Evolutionary conservation across 1,140 invertebrate genomes (phyloP), one percentile per base, ranked within the genome.

Genomic region (Drosophila bocki): DNA sequence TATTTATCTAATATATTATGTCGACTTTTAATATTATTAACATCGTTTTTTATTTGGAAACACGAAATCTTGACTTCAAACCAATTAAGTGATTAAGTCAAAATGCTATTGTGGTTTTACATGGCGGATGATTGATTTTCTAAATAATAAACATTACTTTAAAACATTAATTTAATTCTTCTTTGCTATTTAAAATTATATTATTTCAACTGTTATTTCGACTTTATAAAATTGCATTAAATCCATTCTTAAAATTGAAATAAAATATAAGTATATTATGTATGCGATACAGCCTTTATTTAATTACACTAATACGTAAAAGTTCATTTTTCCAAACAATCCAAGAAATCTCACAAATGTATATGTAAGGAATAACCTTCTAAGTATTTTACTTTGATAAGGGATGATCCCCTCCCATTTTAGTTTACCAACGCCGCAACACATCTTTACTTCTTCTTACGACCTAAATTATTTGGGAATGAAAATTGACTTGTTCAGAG

Each of bases 401-500:
- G 62, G 62, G 62, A 61, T 64, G 62, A 64, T 61, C 8, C 5
- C 37, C 39, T 44, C 5, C 39, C 62, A 33, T n/a, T 17, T 61
- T 32, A 68, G 37, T 54, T 54, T 6, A 44, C 29, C n/a, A 54
- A 39, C 17, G 35, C 45, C 64, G 39, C 32, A 39, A 51, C 37
- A 45, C 48, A 37, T 42, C n/a, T 26, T 48, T 48, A 32, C 45
- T 35, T 51, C 63, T 29, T 45, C 29, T 32, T 68, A 5, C 19
- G 58, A 35, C 58, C 22, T 45, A 41, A 51, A 68, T 33, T 39
- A 57, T 71, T 72, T 59, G 5, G 45, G 35, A 72, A 72, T 32
- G 35, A 37, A 71, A 72, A 59, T 59, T 59, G 67, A 72, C 53
- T 60, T 70, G 67, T 54, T 54, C 22, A 12, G 9, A 45, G 35